phyloP scores from a whole-genome alignment of 1,140 invertebrate species.

The Ephestia elutella region DNA sequence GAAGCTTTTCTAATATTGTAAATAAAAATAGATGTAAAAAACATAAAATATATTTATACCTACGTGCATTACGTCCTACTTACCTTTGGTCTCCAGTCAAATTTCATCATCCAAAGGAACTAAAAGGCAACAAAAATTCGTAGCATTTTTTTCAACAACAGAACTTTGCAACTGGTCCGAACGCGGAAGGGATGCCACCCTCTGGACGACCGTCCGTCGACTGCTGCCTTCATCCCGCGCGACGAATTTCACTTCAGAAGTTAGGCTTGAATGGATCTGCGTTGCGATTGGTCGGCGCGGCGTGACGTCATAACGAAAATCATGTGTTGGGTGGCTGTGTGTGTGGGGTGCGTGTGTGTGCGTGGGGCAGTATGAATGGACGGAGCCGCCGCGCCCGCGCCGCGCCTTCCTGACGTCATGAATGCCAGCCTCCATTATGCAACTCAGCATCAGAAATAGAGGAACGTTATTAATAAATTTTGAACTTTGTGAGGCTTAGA shows the following conservation, averaged over 20 bases:
- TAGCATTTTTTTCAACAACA: background rate
- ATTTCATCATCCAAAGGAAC: conserved; percentile 2
- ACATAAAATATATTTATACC: background rate
- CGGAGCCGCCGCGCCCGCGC: conserved; percentile 56
- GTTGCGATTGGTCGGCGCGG: conserved; percentile 51
- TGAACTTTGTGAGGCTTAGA: conserved; percentile 13
- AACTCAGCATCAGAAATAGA: conserved; percentile 48
- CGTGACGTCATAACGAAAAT: conserved; percentile 69
- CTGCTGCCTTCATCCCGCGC: conserved; percentile 53
- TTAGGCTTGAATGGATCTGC: conserved; percentile 69
- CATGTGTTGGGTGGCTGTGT: conserved; percentile 32
- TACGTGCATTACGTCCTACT: conserved; percentile 18
- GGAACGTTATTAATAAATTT: conserved; percentile 51
- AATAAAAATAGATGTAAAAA: background rate
- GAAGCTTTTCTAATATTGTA: background rate
- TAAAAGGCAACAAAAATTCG: conserved; percentile 7
- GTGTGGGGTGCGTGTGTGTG: conserved; percentile 33
- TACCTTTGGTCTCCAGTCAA: conserved; percentile 16
- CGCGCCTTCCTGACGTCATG: conserved; percentile 64
- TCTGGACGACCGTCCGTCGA: conserved; percentile 46
- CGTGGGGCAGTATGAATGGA: conserved; percentile 54
- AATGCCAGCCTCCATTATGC: conserved; percentile 50
- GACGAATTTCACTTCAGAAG: conserved; percentile 67
- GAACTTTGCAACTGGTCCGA: background rate
- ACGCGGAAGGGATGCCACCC: conserved; percentile 16